Evolutionary conservation across 2,888 invertebrate species (phyloP).

Genomic region (Trilocha varians): DNA sequence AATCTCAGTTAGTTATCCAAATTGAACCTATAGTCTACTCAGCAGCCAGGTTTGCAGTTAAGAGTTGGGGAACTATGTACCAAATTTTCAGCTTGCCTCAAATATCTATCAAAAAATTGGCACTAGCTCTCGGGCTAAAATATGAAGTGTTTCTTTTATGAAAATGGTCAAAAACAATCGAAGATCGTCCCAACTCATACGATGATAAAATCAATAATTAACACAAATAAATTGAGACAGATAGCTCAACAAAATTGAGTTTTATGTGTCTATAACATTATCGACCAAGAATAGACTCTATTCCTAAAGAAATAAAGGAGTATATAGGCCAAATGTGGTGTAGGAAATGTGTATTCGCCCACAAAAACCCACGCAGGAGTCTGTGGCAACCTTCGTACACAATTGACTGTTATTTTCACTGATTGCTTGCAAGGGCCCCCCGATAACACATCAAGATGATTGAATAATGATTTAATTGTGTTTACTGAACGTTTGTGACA

Average conservation of each 20-base stretch:
- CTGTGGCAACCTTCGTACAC: not conserved
- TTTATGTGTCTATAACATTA: slow-evolving; percentile 4
- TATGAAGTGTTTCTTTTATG: too few species aligned
- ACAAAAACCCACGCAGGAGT: not conserved
- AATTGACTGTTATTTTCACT: not conserved
- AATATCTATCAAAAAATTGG: too few species aligned
- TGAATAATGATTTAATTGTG: not conserved
- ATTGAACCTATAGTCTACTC: too few species aligned
- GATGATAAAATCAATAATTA: not conserved
- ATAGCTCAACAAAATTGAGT: slow-evolving; percentile 7
- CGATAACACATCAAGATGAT: not conserved
- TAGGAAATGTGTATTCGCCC: not conserved
- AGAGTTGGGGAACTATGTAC: too few species aligned
- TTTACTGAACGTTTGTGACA: not conserved
- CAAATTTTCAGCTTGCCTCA: too few species aligned
- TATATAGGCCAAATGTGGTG: not conserved
- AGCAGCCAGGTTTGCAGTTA: too few species aligned
- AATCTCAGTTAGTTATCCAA: too few species aligned
- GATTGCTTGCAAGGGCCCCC: not conserved
- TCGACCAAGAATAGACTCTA: not conserved
- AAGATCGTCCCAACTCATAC: too few species aligned
- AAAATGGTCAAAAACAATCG: too few species aligned
- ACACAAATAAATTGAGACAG: slow-evolving; percentile 17
- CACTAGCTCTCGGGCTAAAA: too few species aligned
- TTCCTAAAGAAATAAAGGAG: not conserved